Evolutionary conservation across 2,888 invertebrate genomes (phyloP), one percentile per base, ranked within the genome.

Genomic region (Siphonodentalium dalli): DNA sequence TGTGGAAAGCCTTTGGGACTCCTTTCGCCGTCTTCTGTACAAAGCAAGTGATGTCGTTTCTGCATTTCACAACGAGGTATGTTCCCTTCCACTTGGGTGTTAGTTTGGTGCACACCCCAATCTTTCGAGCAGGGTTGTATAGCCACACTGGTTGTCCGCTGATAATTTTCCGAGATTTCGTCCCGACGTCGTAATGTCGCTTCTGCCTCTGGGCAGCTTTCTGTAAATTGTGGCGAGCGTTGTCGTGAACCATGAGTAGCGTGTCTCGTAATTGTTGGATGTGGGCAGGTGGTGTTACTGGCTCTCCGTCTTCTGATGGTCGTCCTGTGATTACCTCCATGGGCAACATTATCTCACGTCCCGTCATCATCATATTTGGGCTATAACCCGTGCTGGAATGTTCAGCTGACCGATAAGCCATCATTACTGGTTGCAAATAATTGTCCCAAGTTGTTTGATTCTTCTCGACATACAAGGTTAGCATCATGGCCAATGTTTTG

Each of bases 1-100:
- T 34, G 37, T 58, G 54, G 5, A 55, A 26, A 21, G 20, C 23
- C n/a, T 28, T 13, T 18, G 31, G 34, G 3, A 51, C 23, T 39
- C 23, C 13, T 9, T 24, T 3, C n/a, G 7, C 2, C 7, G 35
- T 13, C n/a, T 38, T 15, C 7, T 26, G 13, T 20, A 45, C 39
- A 20, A 43, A 31, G 31, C 31, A 33, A 15, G 23, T 43, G n/a
- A 43, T 13, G 23, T 43, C 31, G 26, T 43, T 31, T 43, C 15
- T 13, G 3, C 18, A 29, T 20, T 24, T 43, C n/a, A 29, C 31
- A 3, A 43, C n/a, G 11, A 43, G 9, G 31, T 43, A 43, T 11
- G 43, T 28, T 9, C 43, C 43, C 18, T 43, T 43, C 43, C 43
- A 43, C 18, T 43, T 9, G 18, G 28, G 1, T 3, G 13, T 1